Evolutionary conservation across 2,113 vertebrate genomes (phyloP), one percentile per base, ranked within the genome.

Genomic region (Girardinichthys multiradiatus): DNA sequence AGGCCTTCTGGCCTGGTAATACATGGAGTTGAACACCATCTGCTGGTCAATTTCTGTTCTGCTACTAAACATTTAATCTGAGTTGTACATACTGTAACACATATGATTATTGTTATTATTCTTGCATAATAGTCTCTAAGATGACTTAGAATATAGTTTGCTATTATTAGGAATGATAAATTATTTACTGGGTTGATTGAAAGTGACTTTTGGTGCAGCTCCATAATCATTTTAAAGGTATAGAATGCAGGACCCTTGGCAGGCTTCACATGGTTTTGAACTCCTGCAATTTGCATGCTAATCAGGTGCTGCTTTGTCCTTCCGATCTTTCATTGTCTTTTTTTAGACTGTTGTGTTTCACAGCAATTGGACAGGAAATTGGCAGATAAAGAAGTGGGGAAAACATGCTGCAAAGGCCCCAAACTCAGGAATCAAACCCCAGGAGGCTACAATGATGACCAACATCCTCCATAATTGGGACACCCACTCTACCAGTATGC

Each of bases 11-110:
- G 4, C 51, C 26, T 70, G 19, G 57, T 39, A 88, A 90, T 86
- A 65, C 29, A 9, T 68, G 89, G 88, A 85, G 60, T 88, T 83
- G 68, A 69, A 11, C 59, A 68, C 91, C 90, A 87, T 84, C 91
- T 87, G 28, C 73, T 90, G 91, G 87, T 57, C 0, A 63, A 54
- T 30, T 17, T 64, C 0, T 58, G 68, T 31, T 80, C 21, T 83
- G 68, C 85, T 59, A 64, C 29, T 61, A 81, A n/a, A 54, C 21
- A 54, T 24, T 54, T 54, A 2, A 54, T 54, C 48, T 54, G 24
- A 54, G 24, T 24, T n/a, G 48, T 6, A 24, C 19, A 54, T 24
- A 51, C 5, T 51, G 45, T 24, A 24, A 19, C 19, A 21, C 37
- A 39, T 4, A 24, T 11, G 24, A 54, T 54, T 54, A 17, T n/a